Conservation (phyloP, 1,140 invertebrate genomes). For the Macrobrachium nipponense region DNA sequence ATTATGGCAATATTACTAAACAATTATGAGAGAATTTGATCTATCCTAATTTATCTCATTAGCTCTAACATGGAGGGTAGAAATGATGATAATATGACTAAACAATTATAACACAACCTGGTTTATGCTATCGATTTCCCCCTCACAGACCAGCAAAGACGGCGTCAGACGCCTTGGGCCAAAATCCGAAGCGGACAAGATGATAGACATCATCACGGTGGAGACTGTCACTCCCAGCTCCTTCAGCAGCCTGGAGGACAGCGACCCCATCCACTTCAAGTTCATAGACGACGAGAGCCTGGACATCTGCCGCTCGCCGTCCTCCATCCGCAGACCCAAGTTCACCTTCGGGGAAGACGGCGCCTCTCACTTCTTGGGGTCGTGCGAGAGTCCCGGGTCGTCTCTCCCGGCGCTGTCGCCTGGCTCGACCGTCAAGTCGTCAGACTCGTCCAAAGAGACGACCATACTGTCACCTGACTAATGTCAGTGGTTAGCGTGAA, state of each 20-base stretch:
- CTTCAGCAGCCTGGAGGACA: constrained; percentile 21
- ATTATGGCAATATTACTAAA: no score
- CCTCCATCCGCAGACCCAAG: constrained; percentile 6
- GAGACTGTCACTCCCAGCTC: neutral
- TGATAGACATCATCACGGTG: neutral
- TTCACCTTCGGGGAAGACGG: neutral
- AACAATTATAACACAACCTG: no score
- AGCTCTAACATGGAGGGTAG: no score
- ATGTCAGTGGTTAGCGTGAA: neutral
- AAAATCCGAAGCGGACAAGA: neutral
- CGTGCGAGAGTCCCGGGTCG: neutral
- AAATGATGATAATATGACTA: no score
- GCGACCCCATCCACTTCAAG: constrained; percentile 34
- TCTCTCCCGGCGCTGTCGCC: neutral
- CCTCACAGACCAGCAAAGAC: neutral
- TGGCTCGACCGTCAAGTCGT: neutral
- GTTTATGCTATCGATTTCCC: no score
- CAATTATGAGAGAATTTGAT: no score
- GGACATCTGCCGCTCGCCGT: constrained; percentile 32
- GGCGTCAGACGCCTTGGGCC: neutral
- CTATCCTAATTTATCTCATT: no score
- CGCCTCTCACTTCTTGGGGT: no score
- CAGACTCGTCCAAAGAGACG: neutral
- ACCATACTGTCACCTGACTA: constrained; percentile 5
- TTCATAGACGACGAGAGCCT: constrained; percentile 53